phyloP scores from a whole-genome alignment of 2,113 vertebrate genomes.

The Rhinopomastus cyanomelas region DNA sequence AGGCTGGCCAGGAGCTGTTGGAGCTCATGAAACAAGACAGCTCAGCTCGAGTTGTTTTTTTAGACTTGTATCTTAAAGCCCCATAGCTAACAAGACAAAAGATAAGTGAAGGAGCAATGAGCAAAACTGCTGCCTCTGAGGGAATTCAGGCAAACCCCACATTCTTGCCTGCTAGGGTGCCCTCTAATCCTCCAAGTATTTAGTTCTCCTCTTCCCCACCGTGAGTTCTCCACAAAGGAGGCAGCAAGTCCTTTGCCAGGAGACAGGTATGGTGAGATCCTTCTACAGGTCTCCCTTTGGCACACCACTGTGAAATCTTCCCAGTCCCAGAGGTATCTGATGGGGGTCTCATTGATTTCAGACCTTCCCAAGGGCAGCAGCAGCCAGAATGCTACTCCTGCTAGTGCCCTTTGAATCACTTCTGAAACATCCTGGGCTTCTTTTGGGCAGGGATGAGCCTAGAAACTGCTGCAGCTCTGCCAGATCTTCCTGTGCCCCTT shows the following conservation, averaged over 20 bases:
- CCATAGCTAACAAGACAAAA: conserved; percentile 10
- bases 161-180: not conserved
- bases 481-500: not conserved
- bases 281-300: not conserved
- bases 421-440: not conserved
- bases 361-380: not conserved
- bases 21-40: conserved; percentile 13
- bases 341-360: not conserved
- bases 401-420: not conserved
- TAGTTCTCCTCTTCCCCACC: not conserved
- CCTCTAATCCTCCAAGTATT: conserved; percentile 1
- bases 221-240: not conserved
- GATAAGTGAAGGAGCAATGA: conserved; percentile 2
- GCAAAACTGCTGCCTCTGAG: not conserved
- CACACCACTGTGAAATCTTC: not conserved
- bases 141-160: not conserved
- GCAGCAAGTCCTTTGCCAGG: not conserved
- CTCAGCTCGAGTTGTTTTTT: conserved; percentile 1
- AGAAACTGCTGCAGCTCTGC: not conserved
- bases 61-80: conserved; percentile 16
- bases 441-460: not conserved
- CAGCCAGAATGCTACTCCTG: not conserved
- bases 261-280: not conserved
- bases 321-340: rapidly evolving
- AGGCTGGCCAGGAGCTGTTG: conserved; percentile 14